Base-by-base conservation (phyloP, 1,140 invertebrate genomes). In the Orussus abietinus region DNA sequence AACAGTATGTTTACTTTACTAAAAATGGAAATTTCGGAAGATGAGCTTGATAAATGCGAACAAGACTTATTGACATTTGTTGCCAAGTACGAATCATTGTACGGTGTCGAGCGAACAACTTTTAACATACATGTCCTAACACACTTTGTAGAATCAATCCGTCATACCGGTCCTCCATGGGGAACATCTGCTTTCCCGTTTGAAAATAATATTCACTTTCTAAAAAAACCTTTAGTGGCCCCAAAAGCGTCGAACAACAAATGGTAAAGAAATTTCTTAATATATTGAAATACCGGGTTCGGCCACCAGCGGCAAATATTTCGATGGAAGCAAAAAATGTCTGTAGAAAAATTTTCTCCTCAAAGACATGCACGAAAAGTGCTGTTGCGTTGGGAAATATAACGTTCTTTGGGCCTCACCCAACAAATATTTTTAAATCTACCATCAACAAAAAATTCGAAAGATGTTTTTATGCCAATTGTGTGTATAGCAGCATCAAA, bases 181-280 rank as follows among this genome's bases (percentile, higher is more conserved):
- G 25, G 20, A 38, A 37, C 46, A 10, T 48, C 46, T 1, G 21
- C 46, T 9, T 48, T 48, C n/a, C 15, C 15, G 6, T 47, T 30
- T 30, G 45, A 47, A 29, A n/a, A 14, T 22, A 10, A 4, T 2
- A 38, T 38, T 14, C 1, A 28, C 13, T n/a, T 12, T 28, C 19
- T 14, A 38, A 38, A 25, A 15, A 28, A 36, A 26, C 2, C 0
- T 12, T 43, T 5, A 36, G 22, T 30, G 25, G 41, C n/a, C 32
- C 41, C n/a, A 43, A 43, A 10, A 15, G 33, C 18, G 4, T 29
- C 22, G 41, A 43, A 17, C 33, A 43, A 21, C 33, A 43, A 43
- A 14, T 43, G 14, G 34, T 15, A 0, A 21, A n/a, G 6, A 43
- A 43, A 21, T 30, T 18, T 13, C 19, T 35, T n/a, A 13, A 28